phyloP scores from a whole-genome alignment of 2,888 invertebrate genomes.

The Exocentrus adspersus region DNA sequence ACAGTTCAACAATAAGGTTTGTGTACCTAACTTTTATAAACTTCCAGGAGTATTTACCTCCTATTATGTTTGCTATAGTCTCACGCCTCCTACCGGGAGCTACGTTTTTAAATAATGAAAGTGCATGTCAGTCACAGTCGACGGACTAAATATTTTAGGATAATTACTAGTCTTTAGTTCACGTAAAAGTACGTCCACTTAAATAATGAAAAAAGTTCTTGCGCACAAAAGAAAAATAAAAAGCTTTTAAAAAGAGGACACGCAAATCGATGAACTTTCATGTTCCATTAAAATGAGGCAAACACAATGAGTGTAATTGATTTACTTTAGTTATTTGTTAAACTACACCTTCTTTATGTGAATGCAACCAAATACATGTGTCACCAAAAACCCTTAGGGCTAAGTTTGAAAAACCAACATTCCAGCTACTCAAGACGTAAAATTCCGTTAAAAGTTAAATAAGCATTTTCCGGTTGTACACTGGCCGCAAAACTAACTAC shows the following conservation, averaged over 20 bases:
- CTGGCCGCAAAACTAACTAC: too few species aligned
- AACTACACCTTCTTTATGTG: too few species aligned
- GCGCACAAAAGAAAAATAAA: neutral
- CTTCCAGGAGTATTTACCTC: neutral
- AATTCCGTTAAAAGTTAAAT: too few species aligned
- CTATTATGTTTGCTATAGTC: neutral
- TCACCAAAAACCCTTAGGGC: too few species aligned
- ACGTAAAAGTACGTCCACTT: neutral
- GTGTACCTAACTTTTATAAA: neutral
- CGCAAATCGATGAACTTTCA: neutral
- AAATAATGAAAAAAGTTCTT: neutral
- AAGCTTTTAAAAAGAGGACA: neutral
- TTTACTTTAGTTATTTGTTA: too few species aligned
- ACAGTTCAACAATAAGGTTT: constrained; percentile 18
- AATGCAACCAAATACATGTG: too few species aligned
- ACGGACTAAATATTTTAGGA: neutral
- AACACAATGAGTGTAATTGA: too few species aligned
- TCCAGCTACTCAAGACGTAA: too few species aligned
- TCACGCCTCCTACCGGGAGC: neutral
- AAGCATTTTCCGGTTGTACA: too few species aligned
- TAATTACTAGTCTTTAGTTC: neutral
- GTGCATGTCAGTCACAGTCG: neutral
- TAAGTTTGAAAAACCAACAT: too few species aligned
- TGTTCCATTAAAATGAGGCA: too few species aligned
- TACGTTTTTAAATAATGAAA: neutral